Evolutionary conservation across 2,113 vertebrate species (phyloP).

Genomic region (Myiozetetes cayanensis): DNA sequence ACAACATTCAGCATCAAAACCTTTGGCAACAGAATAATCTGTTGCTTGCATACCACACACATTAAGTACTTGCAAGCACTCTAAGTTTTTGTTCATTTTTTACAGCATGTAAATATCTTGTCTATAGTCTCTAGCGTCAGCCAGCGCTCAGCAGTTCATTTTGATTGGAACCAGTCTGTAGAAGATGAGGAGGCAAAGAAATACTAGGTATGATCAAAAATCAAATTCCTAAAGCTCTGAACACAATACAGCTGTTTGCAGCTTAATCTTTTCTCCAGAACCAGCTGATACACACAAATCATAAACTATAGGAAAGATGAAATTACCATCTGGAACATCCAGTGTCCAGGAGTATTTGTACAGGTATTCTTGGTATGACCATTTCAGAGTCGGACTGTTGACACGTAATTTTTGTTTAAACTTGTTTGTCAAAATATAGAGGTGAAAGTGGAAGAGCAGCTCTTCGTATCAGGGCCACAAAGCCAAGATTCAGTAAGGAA

Average conservation of each 20-base stretch:
- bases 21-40: neutral
- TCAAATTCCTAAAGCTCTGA: neutral
- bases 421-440: neutral
- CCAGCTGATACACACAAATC: neutral
- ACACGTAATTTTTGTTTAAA: neutral
- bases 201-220: neutral
- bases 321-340: neutral
- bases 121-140: neutral
- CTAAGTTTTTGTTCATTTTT: neutral
- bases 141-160: neutral
- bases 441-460: neutral
- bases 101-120: neutral
- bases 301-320: neutral
- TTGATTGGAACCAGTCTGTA: neutral
- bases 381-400: neutral
- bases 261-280: neutral
- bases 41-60: neutral
- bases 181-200: neutral
- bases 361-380: neutral
- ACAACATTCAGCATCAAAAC: conserved; percentile 3
- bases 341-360: neutral
- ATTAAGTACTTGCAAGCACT: neutral
- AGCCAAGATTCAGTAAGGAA: neutral
- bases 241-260: neutral
- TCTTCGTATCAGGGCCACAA: neutral